Evolutionary conservation across 2,113 vertebrate genomes (phyloP), one percentile per base, ranked within the genome.

Genomic region (Syrrhaptes paradoxus): DNA sequence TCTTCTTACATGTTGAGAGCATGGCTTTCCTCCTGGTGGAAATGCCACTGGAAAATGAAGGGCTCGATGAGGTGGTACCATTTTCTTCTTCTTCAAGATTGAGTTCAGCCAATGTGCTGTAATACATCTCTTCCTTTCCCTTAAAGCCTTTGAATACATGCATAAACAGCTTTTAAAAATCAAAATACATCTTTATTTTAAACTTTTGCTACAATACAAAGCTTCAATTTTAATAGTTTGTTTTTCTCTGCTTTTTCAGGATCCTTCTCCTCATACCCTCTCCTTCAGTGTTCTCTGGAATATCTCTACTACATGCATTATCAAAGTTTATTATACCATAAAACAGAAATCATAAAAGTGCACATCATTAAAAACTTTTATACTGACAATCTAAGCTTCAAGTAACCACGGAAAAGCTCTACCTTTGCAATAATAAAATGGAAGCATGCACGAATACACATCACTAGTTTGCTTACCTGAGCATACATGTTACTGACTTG

Each of bases 41-140:
- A 99, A 99, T 19, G 98, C 99, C 52, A 99, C 99, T 3, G 99
- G 99, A 89, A 99, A 98, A 94, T 99, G 99, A 32, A 99, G 97
- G 3, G 98, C 99, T 63, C 99, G 98, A 89, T 99, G 98, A 24
- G 99, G 99, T 17, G 99, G 99, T 48, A 99, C 96, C 99, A 99
- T 99, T 87, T 97, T 98, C 97, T 98, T 99, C 97, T 97, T 99
- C 97, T 99, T 99, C 83, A 99, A 97, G 38, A 99, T 98, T 0
- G 98, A 97, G 93, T 99, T 99, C 55, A 99, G 97, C 99, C 99
- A 99, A 74, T 99, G 99, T 17, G 99, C 99, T 0, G 99, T 99
- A 62, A 99, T 96, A n/a, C 99, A 99, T 25, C 99, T 98, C 93
- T 98, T 99, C 49, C 99, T 98, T 62, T 99, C 99, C 87, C 99